Evolutionary conservation across 2,113 vertebrate genomes (phyloP).

Genomic region (Hippocampus guttulatus): DNA sequence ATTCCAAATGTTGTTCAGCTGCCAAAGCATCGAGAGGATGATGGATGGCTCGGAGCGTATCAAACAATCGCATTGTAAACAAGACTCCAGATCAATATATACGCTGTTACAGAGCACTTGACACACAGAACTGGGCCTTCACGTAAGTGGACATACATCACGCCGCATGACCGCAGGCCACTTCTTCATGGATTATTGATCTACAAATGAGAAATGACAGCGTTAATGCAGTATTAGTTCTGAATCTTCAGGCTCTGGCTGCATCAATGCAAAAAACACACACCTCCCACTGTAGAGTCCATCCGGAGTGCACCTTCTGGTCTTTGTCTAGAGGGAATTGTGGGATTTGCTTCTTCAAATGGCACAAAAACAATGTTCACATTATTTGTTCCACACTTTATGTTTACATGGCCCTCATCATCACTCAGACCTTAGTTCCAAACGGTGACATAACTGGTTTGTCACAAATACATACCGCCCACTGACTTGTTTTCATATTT

Average conservation of each 20-base stretch:
- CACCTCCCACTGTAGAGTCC: not conserved
- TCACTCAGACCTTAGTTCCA: slow-evolving; percentile 25
- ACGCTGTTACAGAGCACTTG: slow-evolving; percentile 10
- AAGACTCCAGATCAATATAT: slow-evolving; percentile 15
- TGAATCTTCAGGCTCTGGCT: slow-evolving; percentile 17
- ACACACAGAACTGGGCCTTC: not conserved
- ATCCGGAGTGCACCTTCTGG: slow-evolving; percentile 12
- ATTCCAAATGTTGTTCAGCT: slow-evolving; percentile 22
- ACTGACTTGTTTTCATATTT: slow-evolving; percentile 1
- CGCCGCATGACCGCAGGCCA: not conserved
- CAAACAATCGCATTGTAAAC: slow-evolving; percentile 19
- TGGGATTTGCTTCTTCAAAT: slow-evolving; percentile 23
- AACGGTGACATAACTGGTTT: slow-evolving; percentile 41
- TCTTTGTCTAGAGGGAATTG: slow-evolving; percentile 11
- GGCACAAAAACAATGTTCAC: slow-evolving; percentile 26
- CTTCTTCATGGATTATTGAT: slow-evolving; percentile 31
- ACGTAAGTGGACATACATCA: slow-evolving; percentile 22
- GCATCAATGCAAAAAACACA: slow-evolving; percentile 13
- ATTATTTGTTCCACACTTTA: slow-evolving; percentile 25
- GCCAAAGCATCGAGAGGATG: slow-evolving; percentile 7
- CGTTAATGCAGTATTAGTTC: slow-evolving; percentile 17
- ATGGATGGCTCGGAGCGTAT: not conserved
- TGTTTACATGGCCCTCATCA: slow-evolving; percentile 31
- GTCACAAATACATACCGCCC: slow-evolving; percentile 21
- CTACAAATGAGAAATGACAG: slow-evolving; percentile 9